Base-by-base conservation (phyloP, 2,888 invertebrate genomes). In the Tupiocoris notatus region DNA sequence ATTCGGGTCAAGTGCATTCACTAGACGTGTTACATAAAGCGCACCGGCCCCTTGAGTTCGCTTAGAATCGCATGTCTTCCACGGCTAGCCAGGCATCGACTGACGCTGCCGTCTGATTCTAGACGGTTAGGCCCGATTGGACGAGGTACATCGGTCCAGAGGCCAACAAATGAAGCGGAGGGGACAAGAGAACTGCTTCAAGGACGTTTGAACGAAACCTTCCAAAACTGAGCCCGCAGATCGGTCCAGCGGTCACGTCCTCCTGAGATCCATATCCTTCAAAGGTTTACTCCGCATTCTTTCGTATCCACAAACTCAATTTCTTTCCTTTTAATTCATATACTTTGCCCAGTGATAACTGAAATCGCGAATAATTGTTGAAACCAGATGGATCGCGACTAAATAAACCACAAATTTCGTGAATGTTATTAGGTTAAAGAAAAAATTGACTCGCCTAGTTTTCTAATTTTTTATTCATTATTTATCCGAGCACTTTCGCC, bases 1-100 rank as follows among this genome's bases (percentile, higher is more conserved):
- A 70, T 70, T 70, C 59, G 59, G 70, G 70, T 70, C 70, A 70
- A 70, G 70, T 70, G 70, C 70, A 70, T 70, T 70, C 58, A 70
- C 70, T 70, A 70, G 70, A 39, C 39, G 39, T 56, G 23, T 70
- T 70, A 70, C 70, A 70, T 70, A 70, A 70, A 70, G 70, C 70
- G 39, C 39, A 39, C 39, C 39, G 12, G 39, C 39, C 39, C 39
- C 39, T 39, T 7, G 6, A 12, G 39, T 39, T 39, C n/a, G n/a
- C n/a, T n/a, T 3, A 39, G 39, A 7, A 39, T 39, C 12, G 39
- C 39, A 39, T 7, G 39, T 39, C 39, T 39, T n/a, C n/a, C n/a
- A n/a, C n/a, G n/a, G n/a, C n/a, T 3, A 39, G 12, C 39, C 39
- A 7, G 39, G 6, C 39, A 39, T 12, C 3, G 39, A 12, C 39